Conservation (phyloP, 2,888 invertebrate genomes). For the Microdon myrmicae region DNA sequence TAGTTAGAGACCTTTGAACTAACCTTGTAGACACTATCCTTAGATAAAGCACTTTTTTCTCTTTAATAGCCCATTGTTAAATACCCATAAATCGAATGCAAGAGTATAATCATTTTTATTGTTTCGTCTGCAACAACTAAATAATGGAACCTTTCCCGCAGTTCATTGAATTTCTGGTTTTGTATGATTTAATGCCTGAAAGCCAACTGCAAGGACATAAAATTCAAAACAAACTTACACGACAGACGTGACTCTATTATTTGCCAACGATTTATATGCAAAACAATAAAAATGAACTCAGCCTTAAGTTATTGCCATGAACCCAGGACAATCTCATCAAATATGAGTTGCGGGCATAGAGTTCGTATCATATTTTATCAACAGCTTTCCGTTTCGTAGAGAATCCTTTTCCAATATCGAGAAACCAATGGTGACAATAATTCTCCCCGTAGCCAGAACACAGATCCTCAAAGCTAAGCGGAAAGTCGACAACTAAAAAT, state of each 20-base stretch:
- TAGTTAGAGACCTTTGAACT: no score
- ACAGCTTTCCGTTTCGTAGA: conserved; percentile 13
- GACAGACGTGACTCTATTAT: conserved; percentile 52
- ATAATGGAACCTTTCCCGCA: no score
- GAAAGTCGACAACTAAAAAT: conserved; percentile 43
- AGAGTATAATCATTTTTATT: no score
- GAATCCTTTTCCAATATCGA: conserved; percentile 44
- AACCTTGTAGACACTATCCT: no score
- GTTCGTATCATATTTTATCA: conserved; percentile 34
- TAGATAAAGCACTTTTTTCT: no score
- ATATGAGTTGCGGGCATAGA: conserved; percentile 7
- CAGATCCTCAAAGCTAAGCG: conserved; percentile 22
- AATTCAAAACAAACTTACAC: conserved; percentile 47
- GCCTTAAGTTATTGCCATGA: conserved; percentile 31
- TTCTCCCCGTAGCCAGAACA: conserved; percentile 13
- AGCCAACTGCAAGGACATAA: conserved; percentile 18
- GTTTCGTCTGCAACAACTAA: no score
- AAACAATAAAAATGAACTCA: conserved; percentile 42
- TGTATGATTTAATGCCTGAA: no score
- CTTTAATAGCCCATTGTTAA: no score
- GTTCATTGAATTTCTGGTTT: no score
- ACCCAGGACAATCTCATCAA: conserved; percentile 35
- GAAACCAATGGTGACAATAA: conserved; percentile 40
- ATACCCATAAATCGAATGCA: no score
- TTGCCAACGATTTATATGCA: conserved; percentile 28